A percentile compares a stretch with the other conserved stretches of the same genome.
phyloP scores from a whole-genome alignment of 1,140 invertebrate genomes.

The Atopsyche davidsoni region DNA sequence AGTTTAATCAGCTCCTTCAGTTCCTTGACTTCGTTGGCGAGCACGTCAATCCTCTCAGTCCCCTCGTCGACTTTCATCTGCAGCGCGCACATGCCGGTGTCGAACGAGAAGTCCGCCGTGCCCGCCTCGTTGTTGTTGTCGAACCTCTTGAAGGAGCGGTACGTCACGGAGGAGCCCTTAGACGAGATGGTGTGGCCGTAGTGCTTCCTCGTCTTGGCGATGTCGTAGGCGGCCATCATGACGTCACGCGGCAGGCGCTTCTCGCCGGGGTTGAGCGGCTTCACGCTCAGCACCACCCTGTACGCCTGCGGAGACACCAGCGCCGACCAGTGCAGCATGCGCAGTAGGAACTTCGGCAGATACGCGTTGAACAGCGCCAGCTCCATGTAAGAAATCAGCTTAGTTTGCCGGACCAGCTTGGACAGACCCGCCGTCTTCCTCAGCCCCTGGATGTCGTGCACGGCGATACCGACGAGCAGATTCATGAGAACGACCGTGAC shows the following conservation, averaged over 20 bases:
- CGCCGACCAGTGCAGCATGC: conserved; percentile 66
- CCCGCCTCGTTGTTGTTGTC: conserved; percentile 55
- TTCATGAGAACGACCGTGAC: conserved; percentile 80
- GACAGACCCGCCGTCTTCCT: conserved; percentile 70
- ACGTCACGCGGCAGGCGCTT: conserved; percentile 70
- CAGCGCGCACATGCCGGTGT: conserved; percentile 46
- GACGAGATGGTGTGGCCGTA: conserved; percentile 60
- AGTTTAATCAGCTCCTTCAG: conserved; percentile 53
- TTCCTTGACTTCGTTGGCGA: conserved; percentile 57
- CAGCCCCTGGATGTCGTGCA: conserved; percentile 71
- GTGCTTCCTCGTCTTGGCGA: conserved; percentile 64
- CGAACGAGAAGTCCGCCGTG: conserved; percentile 45
- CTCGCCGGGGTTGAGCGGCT: conserved; percentile 72
- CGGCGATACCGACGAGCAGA: conserved; percentile 71
- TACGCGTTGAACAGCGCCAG: conserved; percentile 63
- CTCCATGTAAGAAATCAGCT: conserved; percentile 69
- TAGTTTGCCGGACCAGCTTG: conserved; percentile 70
- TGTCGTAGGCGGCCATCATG: conserved; percentile 65
- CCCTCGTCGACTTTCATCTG: conserved; percentile 58
- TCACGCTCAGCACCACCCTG: conserved; percentile 68
- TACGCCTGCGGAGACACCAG: conserved; percentile 70
- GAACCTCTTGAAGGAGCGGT: conserved; percentile 55
- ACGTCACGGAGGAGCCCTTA: conserved; percentile 50
- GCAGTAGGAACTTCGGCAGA: conserved; percentile 63
- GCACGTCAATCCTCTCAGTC: conserved; percentile 52